These are phyloP conservation scores for Epistrophe grossulariae DNA, from an alignment of 2,888 invertebrate species.

Conservation along the genomic window DNA sequence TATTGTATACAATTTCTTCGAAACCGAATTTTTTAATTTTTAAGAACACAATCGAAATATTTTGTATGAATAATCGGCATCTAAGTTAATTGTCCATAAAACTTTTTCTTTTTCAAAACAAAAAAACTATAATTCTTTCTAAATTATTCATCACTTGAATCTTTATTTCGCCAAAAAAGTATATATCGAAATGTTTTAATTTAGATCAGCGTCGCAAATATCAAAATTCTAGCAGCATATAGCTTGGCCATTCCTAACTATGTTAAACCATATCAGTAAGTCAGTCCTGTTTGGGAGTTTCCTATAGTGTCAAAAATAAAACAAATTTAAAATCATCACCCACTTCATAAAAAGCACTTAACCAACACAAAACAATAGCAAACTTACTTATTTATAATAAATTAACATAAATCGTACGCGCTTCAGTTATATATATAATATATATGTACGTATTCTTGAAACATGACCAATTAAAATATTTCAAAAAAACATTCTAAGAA, in stretches of 20 bases:
- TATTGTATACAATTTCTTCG: too few species aligned
- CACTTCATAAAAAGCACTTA: constrained; percentile 14
- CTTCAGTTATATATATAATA: constrained; percentile 4
- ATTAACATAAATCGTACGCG: constrained; percentile 26
- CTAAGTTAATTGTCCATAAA: too few species aligned
- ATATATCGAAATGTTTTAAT: background rate
- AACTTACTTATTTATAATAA: background rate
- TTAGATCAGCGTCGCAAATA: background rate
- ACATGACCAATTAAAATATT: constrained; percentile 51
- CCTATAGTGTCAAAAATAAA: constrained; percentile 30
- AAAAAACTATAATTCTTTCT: background rate
- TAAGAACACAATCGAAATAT: too few species aligned
- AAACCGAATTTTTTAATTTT: too few species aligned
- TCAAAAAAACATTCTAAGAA: constrained; percentile 9
- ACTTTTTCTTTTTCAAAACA: too few species aligned
- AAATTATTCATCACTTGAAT: background rate
- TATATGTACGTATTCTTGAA: constrained; percentile 8
- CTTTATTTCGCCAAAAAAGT: background rate
- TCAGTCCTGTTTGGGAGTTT: constrained; percentile 30
- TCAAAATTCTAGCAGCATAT: background rate
- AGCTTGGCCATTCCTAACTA: background rate
- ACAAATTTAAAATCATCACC: constrained; percentile 2
- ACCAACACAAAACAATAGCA: constrained; percentile 15
- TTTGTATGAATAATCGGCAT: too few species aligned
- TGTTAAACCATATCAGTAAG: background rate